A percentile compares a stretch with the other conserved stretches of the same genome.
phyloP scores from a whole-genome alignment of 2,797 vertebrate genomes.

The Pangasius mekongensis region DNA sequence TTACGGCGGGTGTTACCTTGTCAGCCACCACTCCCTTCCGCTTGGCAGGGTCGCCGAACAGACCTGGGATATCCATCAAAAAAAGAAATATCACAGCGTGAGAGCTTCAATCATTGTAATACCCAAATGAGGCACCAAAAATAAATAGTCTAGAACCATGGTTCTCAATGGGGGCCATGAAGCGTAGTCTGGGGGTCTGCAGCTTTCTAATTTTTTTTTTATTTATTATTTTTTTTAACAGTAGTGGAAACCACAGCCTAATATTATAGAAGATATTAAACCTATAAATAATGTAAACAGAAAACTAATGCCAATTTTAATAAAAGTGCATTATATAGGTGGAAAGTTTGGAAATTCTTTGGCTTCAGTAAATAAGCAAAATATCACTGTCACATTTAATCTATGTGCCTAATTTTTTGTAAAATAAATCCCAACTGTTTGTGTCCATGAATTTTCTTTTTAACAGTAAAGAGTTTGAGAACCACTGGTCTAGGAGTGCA shows the following conservation, averaged over 20 bases:
- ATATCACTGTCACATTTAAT: neutral
- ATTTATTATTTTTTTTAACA: neutral
- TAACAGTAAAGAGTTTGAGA: neutral
- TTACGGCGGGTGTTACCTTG: constrained; percentile 76
- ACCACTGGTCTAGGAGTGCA: neutral
- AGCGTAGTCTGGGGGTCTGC: neutral
- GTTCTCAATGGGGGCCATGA: neutral
- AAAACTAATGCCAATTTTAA: neutral
- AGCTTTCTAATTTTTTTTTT: neutral
- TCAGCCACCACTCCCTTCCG: constrained; percentile 87
- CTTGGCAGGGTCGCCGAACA: constrained; percentile 87
- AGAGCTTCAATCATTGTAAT: neutral
- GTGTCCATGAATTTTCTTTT: neutral
- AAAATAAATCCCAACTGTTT: neutral
- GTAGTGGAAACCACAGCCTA: neutral
- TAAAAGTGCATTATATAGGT: no score
- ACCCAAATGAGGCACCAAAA: neutral
- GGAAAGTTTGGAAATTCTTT: neutral
- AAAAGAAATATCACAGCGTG: neutral
- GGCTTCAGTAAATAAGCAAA: neutral
- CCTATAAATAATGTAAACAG: neutral
- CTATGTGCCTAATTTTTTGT: neutral
- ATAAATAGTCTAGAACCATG: no score
- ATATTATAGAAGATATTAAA: neutral
- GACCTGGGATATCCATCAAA: constrained; percentile 70